Conservation (phyloP, 2,113 vertebrate species). For the Cacatua alba region DNA sequence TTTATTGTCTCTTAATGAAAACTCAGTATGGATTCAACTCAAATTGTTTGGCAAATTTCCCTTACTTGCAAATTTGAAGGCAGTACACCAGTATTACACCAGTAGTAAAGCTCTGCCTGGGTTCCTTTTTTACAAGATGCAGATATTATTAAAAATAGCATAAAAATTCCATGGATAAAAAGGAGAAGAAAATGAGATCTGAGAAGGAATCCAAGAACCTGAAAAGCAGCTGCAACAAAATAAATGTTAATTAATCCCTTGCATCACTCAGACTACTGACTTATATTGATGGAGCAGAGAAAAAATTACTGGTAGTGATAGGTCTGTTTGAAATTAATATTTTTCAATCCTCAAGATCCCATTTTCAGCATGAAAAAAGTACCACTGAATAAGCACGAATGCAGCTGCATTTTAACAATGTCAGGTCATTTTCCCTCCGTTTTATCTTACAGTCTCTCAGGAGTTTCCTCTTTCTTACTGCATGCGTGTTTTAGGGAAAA, state of each 20-base stretch:
- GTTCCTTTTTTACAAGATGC: not conserved
- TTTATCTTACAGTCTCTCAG: not conserved
- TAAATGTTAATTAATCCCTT: conserved; percentile 25
- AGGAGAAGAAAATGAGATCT: not conserved
- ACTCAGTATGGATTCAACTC: not conserved
- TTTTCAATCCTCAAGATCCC: not conserved
- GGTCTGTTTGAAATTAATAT: not conserved
- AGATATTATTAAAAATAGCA: conserved; percentile 17
- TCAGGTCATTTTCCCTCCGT: not conserved
- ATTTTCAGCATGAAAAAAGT: not conserved
- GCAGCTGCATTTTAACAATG: conserved; percentile 13
- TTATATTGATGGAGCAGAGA: not conserved
- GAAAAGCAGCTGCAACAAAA: not conserved
- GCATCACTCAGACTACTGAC: not conserved
- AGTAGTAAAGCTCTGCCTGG: not conserved
- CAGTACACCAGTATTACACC: not conserved
- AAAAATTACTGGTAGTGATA: not conserved
- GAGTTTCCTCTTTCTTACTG: not conserved
- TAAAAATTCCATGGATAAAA: not conserved
- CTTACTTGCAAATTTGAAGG: conserved; percentile 5
- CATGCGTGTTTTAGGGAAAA: not conserved
- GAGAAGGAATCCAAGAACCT: not conserved
- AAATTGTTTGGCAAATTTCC: not conserved
- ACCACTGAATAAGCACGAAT: not conserved
- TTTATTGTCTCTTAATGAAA: not conserved